Evolutionary conservation across 1,140 invertebrate genomes (phyloP).

Genomic region (Drosophila kikkawai): DNA sequence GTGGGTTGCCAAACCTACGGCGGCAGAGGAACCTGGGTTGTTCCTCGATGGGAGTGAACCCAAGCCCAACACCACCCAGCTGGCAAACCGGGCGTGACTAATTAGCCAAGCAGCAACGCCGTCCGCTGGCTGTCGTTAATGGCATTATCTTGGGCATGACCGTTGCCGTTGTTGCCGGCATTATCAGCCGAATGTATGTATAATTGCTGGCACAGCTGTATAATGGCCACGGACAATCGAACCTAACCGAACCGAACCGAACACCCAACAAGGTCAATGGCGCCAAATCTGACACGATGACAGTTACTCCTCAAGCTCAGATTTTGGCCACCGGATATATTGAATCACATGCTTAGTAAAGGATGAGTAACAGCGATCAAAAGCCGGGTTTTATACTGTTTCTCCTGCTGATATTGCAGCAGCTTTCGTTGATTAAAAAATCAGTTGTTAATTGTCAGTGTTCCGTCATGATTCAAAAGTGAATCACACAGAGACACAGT

Average conservation of each 20-base stretch:
- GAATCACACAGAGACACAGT: conserved; percentile 35
- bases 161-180: conserved; percentile 25
- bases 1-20: conserved; percentile 15
- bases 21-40: background rate
- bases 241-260: conserved; percentile 23
- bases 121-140: conserved; percentile 42
- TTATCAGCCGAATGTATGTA: conserved; percentile 49
- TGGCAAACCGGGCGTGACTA: conserved; percentile 44
- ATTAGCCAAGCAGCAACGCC: conserved; percentile 25
- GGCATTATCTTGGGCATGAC: conserved; percentile 59
- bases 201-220: conserved; percentile 33
- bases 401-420: conserved; percentile 18
- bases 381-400: background rate
- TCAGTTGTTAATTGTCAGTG: conserved; percentile 65
- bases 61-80: conserved; percentile 16
- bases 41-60: conserved; percentile 9
- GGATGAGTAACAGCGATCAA: conserved; percentile 35
- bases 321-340: conserved; percentile 17
- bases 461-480: conserved; percentile 52
- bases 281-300: conserved; percentile 21
- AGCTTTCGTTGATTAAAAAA: conserved; percentile 48
- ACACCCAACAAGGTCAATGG: conserved; percentile 46
- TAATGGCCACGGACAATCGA: conserved; percentile 21
- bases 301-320: conserved; percentile 27
- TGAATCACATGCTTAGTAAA: conserved; percentile 20